Evolutionary conservation across 2,113 vertebrate genomes (phyloP), one percentile per base, ranked within the genome.

Genomic region (Trinectes maculatus): DNA sequence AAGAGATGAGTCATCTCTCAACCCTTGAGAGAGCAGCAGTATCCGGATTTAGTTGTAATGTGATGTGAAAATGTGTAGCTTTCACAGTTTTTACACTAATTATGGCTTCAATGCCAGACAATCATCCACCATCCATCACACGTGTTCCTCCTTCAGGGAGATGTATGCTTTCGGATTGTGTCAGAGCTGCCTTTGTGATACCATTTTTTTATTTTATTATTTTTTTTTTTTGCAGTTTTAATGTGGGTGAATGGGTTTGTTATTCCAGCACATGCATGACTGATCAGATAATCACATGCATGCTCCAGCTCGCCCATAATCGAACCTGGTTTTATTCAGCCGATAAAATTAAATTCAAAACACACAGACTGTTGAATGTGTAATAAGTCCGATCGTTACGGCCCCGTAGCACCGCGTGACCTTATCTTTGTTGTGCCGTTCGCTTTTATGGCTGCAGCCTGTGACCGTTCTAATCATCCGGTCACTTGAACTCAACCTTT

Each of bases 71-170:
- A 34, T 33, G 16, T 47, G 21, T 19, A 10, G 36, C 21, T 60
- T 59, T 58, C 11, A 49, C 34, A 33, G 34, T 28, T 65, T 68
- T 31, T 3, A 51, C 24, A n/a, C 22, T 48, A 18, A 18, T 43
- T 26, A 8, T 24, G 8, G 34, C 21, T 48, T 1, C 13, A 5
- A 29, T 37, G 19, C 61, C 54, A 66, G 19, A 48, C 19, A 52
- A 40, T 48, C 36, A 18, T 39, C 33, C 13, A 6, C 28, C 3
- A 43, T 28, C 21, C 40, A 13, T 69, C 13, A 3, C 3, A 10
- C 34, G 10, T 13, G 3, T 13, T 10, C 1, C 34, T 2, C 34
- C 8, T 31, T 31, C 29, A 31, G 8, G 29, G 24, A 43, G 49
- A 37, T 18, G 46, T 11, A 7, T 42, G 29, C 4, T 31, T 31